Evolutionary conservation across 2,113 vertebrate genomes (phyloP).

Genomic region (Noctilio leporinus): DNA sequence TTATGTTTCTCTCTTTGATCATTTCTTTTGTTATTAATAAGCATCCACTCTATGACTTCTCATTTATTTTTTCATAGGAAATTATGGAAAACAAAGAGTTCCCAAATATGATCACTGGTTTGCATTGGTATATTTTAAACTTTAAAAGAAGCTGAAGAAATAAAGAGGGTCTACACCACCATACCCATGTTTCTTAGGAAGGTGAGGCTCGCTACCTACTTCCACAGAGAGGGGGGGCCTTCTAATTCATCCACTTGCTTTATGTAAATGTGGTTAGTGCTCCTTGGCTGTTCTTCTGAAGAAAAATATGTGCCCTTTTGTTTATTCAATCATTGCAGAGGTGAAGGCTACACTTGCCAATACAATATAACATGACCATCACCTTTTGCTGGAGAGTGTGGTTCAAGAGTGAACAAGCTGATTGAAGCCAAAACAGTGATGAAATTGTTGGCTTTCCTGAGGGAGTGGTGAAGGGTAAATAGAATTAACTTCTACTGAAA

Average conservation of each 20-base stretch:
- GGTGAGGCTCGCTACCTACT: not conserved
- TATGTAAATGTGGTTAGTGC: not conserved
- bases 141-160: constrained; percentile 5
- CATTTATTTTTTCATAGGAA: constrained; percentile 19
- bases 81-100: not conserved
- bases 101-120: not conserved
- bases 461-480: not conserved
- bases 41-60: not conserved
- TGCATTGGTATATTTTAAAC: not conserved
- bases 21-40: constrained; percentile 7
- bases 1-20: not conserved
- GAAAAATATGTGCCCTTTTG: not conserved
- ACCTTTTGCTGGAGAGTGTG: not conserved
- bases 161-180: not conserved
- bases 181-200: not conserved
- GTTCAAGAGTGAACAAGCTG: not conserved
- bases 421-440: not conserved
- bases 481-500: constrained; percentile 11
- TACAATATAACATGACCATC: not conserved
- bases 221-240: not conserved
- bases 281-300: not conserved
- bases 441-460: constrained; percentile 2
- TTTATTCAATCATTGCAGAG: not conserved
- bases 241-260: not conserved
- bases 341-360: not conserved